Percentiles rank a stretch among this genome's conserved stretches.
Conservation (phyloP, 2,797 vertebrate species). For the Hippopotamyrus pictus region DNA sequence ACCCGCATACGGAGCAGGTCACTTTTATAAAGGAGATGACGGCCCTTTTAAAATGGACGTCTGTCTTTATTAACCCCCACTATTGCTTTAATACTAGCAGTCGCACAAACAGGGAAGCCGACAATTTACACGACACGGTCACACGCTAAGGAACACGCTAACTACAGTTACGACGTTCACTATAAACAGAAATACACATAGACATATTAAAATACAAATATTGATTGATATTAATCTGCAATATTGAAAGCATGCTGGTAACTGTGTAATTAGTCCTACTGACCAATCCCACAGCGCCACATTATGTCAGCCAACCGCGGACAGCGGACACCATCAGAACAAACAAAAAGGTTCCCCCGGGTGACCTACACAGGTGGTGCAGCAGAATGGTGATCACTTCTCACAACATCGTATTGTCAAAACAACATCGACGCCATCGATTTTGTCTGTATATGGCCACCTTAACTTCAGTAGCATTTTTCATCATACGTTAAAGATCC, state of each 20-base stretch:
- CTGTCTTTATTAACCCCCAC: background rate
- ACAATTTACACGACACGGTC: background rate
- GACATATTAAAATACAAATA: background rate
- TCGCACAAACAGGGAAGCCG: background rate
- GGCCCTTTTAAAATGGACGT: background rate
- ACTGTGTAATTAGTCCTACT: background rate
- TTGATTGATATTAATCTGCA: background rate
- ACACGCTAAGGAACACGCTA: background rate
- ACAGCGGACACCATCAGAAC: background rate
- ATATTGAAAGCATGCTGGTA: background rate
- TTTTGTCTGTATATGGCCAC: background rate
- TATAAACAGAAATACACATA: background rate
- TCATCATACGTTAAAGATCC: background rate
- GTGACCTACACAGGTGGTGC: background rate
- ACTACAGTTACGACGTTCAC: background rate
- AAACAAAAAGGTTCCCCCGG: background rate
- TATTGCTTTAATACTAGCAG: background rate
- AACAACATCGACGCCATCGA: background rate
- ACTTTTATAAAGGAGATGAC: background rate
- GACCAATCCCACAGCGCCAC: background rate
- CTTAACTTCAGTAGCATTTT: background rate
- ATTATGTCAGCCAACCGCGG: background rate
- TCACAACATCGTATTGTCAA: background rate
- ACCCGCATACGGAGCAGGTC: background rate
- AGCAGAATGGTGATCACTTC: background rate